Conservation (phyloP, 2,113 vertebrate genomes). For the Vanacampus margaritifer region DNA sequence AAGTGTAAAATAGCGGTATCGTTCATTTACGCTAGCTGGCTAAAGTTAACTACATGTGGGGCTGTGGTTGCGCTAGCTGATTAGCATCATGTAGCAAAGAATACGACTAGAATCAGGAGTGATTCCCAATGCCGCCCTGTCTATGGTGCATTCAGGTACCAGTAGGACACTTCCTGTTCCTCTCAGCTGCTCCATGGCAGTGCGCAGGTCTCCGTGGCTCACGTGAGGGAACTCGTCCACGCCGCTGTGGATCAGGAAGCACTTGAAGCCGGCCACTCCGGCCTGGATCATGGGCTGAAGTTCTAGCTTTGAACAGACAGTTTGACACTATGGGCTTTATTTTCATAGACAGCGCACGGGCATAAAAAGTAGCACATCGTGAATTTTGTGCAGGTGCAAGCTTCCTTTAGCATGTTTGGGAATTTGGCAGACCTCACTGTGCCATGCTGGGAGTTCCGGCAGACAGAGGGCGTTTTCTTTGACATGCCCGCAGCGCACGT, state of each 20-base stretch:
- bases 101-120: background rate
- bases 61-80: background rate
- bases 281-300: conserved; percentile 75
- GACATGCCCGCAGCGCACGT: no score
- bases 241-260: conserved; percentile 80
- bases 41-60: no score
- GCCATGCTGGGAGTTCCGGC: no score
- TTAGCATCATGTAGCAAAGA: no score
- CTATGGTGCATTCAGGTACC: conserved; percentile 48
- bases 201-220: conserved; percentile 66
- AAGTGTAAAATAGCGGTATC: no score
- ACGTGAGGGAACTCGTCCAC: conserved; percentile 81
- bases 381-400: no score
- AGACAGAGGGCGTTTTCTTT: no score
- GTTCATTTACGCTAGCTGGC: no score
- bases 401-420: background rate
- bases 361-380: no score
- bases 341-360: no score
- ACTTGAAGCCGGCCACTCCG: conserved; percentile 80
- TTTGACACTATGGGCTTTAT: background rate
- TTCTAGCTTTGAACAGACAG: conserved; percentile 59
- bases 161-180: conserved; percentile 76
- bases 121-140: background rate
- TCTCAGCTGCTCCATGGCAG: conserved; percentile 74
- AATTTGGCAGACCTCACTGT: no score